Evolutionary conservation across 2,797 vertebrate species (phyloP).

Genomic region (Zalophus californianus): DNA sequence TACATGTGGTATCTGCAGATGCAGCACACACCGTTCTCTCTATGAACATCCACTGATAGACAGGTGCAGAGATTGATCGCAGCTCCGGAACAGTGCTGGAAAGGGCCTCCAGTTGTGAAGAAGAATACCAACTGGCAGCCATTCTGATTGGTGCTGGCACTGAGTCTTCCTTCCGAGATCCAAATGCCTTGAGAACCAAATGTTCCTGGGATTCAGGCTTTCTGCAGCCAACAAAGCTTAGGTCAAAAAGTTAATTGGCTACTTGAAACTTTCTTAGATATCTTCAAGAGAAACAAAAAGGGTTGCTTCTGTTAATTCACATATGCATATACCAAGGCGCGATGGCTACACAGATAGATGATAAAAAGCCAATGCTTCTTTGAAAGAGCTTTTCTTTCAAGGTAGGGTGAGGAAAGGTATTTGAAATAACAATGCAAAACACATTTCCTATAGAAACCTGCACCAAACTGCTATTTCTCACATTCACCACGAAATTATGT

Average conservation of each 20-base stretch:
- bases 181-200: conserved; percentile 90
- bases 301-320: conserved; percentile 82
- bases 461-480: conserved; percentile 39
- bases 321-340: conserved; percentile 2
- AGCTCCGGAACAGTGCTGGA: conserved; percentile 74
- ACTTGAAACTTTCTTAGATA: conserved; percentile 87
- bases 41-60: conserved; percentile 75
- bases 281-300: conserved; percentile 85
- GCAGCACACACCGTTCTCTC: conserved; percentile 66
- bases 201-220: conserved; percentile 88
- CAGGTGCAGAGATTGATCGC: conserved; percentile 84
- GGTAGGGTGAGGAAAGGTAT: conserved; percentile 38
- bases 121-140: conserved; percentile 87
- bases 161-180: conserved; percentile 80
- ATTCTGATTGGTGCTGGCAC: conserved; percentile 87
- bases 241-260: conserved; percentile 89
- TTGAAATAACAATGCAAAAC: conserved; percentile 59
- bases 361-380: conserved; percentile 59
- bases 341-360: conserved; percentile 81
- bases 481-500: neutral
- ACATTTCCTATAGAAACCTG: conserved; percentile 59
- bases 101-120: conserved; percentile 87
- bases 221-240: conserved; percentile 88
- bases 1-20: conserved; percentile 73
- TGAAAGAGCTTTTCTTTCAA: conserved; percentile 60